Conservation (phyloP, 2,113 vertebrate species). For the Apaloderma vittatum region DNA sequence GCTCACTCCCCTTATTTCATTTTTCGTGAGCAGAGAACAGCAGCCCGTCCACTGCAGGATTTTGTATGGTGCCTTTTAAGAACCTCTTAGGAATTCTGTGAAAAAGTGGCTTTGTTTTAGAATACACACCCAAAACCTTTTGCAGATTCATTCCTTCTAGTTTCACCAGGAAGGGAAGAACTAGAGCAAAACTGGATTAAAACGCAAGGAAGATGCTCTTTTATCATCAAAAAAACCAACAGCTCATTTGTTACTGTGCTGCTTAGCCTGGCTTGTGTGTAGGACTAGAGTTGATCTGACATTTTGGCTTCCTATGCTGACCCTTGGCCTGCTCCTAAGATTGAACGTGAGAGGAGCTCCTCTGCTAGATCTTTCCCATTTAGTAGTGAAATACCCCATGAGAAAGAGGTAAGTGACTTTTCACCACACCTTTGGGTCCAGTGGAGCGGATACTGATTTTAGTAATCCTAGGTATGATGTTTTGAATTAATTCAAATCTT, state of each 20-base stretch:
- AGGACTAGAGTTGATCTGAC: neutral
- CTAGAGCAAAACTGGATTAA: neutral
- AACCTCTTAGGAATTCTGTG: neutral
- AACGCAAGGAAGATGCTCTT: neutral
- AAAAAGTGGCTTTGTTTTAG: neutral
- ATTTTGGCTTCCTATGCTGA: neutral
- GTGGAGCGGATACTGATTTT: neutral
- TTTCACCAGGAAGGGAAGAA: neutral
- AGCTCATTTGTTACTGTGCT: neutral
- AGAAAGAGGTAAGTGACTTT: neutral
- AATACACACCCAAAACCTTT: neutral
- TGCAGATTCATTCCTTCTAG: neutral
- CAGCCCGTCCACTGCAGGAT: neutral
- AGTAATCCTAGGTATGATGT: neutral
- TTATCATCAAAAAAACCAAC: neutral
- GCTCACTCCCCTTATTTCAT: neutral
- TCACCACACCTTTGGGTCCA: neutral
- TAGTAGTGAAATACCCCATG: neutral
- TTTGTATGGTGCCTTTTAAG: neutral
- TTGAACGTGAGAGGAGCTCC: rapidly evolving
- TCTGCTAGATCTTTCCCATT: neutral
- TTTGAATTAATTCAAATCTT: neutral
- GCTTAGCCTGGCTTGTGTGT: neutral
- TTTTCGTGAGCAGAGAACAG: neutral
- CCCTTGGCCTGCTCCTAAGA: neutral